A percentile compares a stretch with the other conserved stretches of the same genome.
Conservation (phyloP, 2,113 vertebrate species). For the Myxocyprinus asiaticus region DNA sequence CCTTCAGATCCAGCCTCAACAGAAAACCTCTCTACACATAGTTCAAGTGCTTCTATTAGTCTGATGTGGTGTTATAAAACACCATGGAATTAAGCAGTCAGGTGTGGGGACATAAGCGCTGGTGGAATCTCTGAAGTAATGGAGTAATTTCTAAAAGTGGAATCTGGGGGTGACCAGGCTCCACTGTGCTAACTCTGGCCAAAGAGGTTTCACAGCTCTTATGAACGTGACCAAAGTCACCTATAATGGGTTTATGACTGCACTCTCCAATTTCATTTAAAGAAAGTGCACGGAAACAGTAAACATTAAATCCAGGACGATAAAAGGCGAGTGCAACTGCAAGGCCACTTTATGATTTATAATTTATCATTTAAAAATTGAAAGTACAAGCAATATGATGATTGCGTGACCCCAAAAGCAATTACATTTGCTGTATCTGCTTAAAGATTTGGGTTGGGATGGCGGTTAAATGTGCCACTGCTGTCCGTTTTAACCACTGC, state of each 20-base stretch:
- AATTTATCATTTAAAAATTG: no score
- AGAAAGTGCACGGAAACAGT: no score
- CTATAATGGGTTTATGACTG: no score
- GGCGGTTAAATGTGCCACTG: constrained; percentile 51
- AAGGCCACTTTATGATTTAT: background rate
- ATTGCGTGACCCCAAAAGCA: background rate
- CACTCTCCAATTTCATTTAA: no score
- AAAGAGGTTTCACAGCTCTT: no score
- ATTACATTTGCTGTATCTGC: no score
- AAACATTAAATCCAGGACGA: background rate
- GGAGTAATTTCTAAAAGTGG: no score
- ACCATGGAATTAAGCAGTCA: background rate
- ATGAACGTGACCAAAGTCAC: no score
- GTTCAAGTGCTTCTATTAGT: background rate
- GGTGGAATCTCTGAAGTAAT: no score
- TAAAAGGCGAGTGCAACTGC: no score
- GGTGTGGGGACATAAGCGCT: constrained; percentile 14
- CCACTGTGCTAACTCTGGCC: no score
- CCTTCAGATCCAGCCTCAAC: background rate
- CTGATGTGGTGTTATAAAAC: background rate
- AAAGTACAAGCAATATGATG: background rate
- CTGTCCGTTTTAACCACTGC: constrained; percentile 80
- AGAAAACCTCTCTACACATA: background rate
- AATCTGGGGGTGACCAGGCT: no score
- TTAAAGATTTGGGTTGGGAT: background rate